These are phyloP conservation scores for Physella acuta DNA, from an alignment of 1,140 invertebrate genomes.

Conservation along the genomic window DNA sequence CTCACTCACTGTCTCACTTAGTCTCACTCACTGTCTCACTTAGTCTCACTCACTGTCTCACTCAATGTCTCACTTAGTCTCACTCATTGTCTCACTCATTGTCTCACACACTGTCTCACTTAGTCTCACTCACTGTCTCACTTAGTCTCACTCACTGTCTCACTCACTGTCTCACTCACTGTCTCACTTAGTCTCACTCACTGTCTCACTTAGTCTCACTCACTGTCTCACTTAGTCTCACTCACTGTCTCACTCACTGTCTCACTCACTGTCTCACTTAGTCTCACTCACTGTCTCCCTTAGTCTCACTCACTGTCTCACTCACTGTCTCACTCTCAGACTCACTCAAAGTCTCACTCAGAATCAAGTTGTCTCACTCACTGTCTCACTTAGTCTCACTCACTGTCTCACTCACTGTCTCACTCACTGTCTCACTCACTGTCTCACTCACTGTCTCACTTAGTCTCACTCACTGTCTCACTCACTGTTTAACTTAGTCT, in stretches of 20 bases:
- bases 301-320: neutral
- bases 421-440: neutral
- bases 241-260: neutral
- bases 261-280: constrained; percentile 2
- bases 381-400: constrained; percentile 2
- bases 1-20: neutral
- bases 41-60: neutral
- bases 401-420: constrained; percentile 9
- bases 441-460: neutral
- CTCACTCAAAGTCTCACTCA: neutral
- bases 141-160: neutral
- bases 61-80: neutral
- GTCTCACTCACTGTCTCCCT: neutral
- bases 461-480: neutral
- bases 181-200: neutral
- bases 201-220: neutral
- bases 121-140: neutral
- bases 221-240: neutral
- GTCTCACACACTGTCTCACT: neutral
- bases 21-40: neutral
- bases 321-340: constrained; percentile 9
- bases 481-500: neutral
- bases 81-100: constrained; percentile 1
- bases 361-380: neutral
- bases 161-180: constrained; percentile 14